Evolutionary conservation across 2,888 invertebrate species (phyloP), one percentile per base, ranked within the genome.

Genomic region (Torymus auratus): DNA sequence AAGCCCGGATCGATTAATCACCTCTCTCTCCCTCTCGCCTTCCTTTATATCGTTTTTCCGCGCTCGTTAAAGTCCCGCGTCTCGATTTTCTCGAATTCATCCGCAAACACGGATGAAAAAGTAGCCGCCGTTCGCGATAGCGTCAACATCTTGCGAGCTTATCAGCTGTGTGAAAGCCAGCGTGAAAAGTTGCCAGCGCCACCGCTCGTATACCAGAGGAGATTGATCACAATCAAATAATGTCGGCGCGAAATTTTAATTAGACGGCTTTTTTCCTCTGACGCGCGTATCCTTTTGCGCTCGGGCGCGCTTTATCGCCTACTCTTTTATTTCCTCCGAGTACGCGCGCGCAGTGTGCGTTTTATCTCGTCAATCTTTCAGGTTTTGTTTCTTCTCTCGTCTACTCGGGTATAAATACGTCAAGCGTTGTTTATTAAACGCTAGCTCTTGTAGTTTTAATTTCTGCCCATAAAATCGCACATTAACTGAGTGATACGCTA

Each of bases 211-310:
- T 11, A 14, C 67, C 41, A 41, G 41, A 41, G 14, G 4, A 55
- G 75, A 76, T 76, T 55, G 80, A 80, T 80, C 80, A 71, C 17
- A 80, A 80, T 80, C 80, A 61, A 10, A 55, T 73, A 17, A 50
- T 55, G 28, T 65, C 60, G 61, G 17, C 56, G 23, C 17, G 53
- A 61, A 80, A 70, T 70, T 75, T 53, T 75, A 80, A 80, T 80
- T 80, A 64, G 64, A 72, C 67, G 67, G 15, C n/a, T 62, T 72
- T 72, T 70, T 68, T 56, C 67, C 2, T 3, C 14, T 17, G 58
- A n/a, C n/a, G n/a, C 11, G 4, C 20, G 60, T n/a, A 60, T 12
- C 60, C 11, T 13, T 20, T 62, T 14, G 13, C 28, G 62, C 28
- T 17, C 17, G 14, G 10, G 17, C 13, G 12, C 12, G 2, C 28